Percentiles rank a stretch among this genome's conserved stretches.
phyloP scores from a whole-genome alignment of 2,113 vertebrate species.

The Syrmaticus mikado region DNA sequence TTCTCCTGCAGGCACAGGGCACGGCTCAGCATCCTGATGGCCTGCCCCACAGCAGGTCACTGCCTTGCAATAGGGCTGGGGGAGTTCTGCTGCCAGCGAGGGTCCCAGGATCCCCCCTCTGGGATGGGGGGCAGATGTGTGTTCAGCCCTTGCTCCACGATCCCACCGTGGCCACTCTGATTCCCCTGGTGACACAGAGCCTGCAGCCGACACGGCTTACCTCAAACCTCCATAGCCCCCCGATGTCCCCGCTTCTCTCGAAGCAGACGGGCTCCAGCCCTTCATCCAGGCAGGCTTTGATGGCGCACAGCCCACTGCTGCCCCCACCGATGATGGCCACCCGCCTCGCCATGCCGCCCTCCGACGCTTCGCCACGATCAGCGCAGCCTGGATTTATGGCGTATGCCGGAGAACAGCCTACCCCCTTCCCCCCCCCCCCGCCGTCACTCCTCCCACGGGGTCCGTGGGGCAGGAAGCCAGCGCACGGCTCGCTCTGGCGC shows the following conservation, averaged over 20 bases:
- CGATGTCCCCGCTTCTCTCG: conserved; percentile 80
- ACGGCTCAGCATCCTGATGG: rapidly evolving
- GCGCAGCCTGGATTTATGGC: rapidly evolving
- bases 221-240: conserved; percentile 84
- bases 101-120: neutral
- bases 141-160: neutral
- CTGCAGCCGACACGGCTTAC: neutral
- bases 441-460: neutral
- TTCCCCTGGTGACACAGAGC: neutral
- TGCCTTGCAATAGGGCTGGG: neutral
- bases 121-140: neutral
- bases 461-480: neutral
- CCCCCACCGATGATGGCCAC: conserved; percentile 86
- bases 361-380: neutral
- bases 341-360: conserved; percentile 45
- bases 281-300: conserved; percentile 84
- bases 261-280: conserved; percentile 82
- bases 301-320: conserved; percentile 79
- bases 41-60: neutral
- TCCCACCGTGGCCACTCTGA: rapidly evolving
- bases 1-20: conserved; percentile 72
- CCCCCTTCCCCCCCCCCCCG: neutral
- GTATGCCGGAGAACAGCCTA: rapidly evolving
- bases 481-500: rapidly evolving
- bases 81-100: neutral